Evolutionary conservation across 2,113 vertebrate species (phyloP).

Genomic region (Mirza zaza): DNA sequence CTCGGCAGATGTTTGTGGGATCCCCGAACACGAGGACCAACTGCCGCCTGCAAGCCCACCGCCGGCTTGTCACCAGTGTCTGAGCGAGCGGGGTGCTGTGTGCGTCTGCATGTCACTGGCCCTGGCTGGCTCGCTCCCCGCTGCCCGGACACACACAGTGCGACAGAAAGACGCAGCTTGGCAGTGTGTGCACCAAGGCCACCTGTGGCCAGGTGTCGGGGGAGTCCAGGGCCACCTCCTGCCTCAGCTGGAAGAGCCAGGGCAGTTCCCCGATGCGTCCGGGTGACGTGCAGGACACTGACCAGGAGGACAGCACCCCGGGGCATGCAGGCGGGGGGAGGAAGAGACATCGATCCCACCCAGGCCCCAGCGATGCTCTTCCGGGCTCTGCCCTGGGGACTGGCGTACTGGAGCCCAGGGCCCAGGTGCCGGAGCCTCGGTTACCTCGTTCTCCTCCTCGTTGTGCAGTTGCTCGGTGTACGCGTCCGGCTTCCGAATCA

Average conservation of each 20-base stretch:
- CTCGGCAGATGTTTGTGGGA: not conserved
- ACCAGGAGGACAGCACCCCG: not conserved
- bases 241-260: not conserved
- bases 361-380: accelerated
- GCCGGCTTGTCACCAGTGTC: not conserved
- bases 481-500: constrained; percentile 93
- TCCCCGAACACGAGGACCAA: not conserved
- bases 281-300: not conserved
- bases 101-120: accelerated
- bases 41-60: accelerated
- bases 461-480: constrained; percentile 94
- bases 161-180: accelerated
- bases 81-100: accelerated
- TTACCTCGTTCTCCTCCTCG: constrained; percentile 94
- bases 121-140: not conserved
- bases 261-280: not conserved
- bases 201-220: too few relatives aligned
- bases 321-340: accelerated
- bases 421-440: accelerated
- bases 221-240: not conserved
- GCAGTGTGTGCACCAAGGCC: accelerated
- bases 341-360: accelerated
- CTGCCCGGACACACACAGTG: accelerated
- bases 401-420: not conserved
- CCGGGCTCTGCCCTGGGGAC: not conserved